Base-by-base conservation (phyloP, 1,140 invertebrate species). In the Triops longicaudatus region DNA sequence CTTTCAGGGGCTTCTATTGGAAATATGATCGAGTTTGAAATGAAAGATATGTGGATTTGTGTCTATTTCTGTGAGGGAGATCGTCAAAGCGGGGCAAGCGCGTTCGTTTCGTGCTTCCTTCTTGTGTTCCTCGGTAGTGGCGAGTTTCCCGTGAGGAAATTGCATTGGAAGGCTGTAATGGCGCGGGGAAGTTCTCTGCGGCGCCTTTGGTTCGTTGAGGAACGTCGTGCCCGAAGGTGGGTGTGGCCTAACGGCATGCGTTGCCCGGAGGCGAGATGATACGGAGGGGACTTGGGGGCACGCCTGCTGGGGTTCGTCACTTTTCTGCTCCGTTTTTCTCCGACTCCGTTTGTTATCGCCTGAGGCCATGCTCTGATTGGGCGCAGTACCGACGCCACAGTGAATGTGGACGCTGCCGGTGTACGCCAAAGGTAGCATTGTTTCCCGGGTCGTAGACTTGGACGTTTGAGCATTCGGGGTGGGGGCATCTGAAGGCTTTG, bases 81-180 rank as follows among this genome's bases (percentile, higher is more conserved):
- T n/a, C n/a, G 31, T 37, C 31, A 37, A 37, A 2, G 7, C 31
- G 31, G 50, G 50, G 50, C 50, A 63, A 63, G 50, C 50, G 50
- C 50, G 50, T 63, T 63, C 50, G 17, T 22, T 22, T 63, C n/a
- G 17, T 63, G 14, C 14, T 63, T 63, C 50, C 50, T 22, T 2
- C 10, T 22, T 22, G 17, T 11, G 17, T 22, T 22, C 50, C 50
- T 22, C 14, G 14, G 14, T 63, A 22, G 22, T 63, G 10, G 17
- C 50, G 22, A 10, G 50, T 63, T 63, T 63, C 50, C 50, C 50
- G 9, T 6, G 10, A 63, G 50, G 50, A 63, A 63, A 63, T 63
- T 63, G 22, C 50, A 63, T 63, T 63, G 50, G 50, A 63, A 63
- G 50, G 50, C 50, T 63, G 50, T 63, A 63, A 63, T 17, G 50